Evolutionary conservation across 2,797 vertebrate genomes (phyloP).

Genomic region (Manis crassicaudata): DNA sequence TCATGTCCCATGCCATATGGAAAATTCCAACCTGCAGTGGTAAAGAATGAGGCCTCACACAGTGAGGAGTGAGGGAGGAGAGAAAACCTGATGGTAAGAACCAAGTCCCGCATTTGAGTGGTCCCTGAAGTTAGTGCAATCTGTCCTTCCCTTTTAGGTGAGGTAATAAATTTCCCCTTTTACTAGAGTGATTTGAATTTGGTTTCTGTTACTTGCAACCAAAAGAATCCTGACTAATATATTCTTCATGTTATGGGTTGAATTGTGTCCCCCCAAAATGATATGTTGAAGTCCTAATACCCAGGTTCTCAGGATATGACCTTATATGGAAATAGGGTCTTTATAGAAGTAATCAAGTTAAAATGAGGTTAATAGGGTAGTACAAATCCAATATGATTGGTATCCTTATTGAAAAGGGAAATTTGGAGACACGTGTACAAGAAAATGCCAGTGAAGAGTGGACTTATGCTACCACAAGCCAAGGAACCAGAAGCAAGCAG

Average conservation of each 20-base stretch:
- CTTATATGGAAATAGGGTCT: not conserved
- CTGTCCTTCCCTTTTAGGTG: not conserved
- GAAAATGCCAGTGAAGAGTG: not conserved
- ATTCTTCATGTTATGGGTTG: not conserved
- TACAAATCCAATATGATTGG: not conserved
- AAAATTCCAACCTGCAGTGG: not conserved
- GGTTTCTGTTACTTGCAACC: not conserved
- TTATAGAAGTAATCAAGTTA: not conserved
- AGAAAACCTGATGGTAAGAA: not conserved
- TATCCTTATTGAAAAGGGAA: not conserved
- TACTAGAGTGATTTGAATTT: not conserved
- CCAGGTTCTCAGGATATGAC: not conserved
- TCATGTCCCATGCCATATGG: not conserved
- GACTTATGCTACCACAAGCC: not conserved
- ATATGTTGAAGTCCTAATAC: not conserved
- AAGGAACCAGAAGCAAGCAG: not conserved
- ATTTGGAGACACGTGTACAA: not conserved
- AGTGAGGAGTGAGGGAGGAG: not conserved
- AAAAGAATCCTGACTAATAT: not conserved
- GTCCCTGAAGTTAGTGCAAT: not conserved
- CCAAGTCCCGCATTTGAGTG: not conserved
- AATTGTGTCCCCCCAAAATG: not conserved
- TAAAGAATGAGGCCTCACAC: not conserved
- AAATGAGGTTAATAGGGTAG: not conserved
- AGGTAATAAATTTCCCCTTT: not conserved